Evolutionary conservation across 1,140 invertebrate genomes (phyloP).

Genomic region (Bombus vancouverensis): DNA sequence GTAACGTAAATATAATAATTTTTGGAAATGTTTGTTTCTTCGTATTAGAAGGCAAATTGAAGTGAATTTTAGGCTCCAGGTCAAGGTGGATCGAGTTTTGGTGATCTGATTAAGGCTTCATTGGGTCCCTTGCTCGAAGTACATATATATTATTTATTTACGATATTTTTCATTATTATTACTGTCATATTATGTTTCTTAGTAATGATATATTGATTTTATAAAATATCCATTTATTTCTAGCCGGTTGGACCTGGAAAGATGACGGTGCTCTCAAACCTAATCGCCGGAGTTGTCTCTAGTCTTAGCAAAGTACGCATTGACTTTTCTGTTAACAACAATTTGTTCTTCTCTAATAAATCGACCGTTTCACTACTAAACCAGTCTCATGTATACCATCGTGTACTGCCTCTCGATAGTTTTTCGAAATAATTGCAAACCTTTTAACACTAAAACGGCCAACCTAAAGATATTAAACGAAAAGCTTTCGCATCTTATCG

Average conservation of each 20-base stretch:
- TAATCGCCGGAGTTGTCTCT: conserved; percentile 74
- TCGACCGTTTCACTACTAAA: conserved; percentile 8
- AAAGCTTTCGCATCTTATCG: no score
- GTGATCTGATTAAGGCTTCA: conserved; percentile 58
- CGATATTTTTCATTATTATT: neutral
- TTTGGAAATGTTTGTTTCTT: neutral
- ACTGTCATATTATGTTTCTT: neutral
- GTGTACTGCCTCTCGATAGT: neutral
- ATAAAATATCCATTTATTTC: conserved; percentile 1
- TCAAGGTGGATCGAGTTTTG: conserved; percentile 68
- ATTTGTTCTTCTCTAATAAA: conserved; percentile 22
- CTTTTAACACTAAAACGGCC: no score
- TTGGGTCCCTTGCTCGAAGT: conserved; percentile 74
- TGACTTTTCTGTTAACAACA: conserved; percentile 19
- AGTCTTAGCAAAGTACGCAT: conserved; percentile 75
- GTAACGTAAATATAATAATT: conserved; percentile 69
- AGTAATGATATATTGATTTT: neutral
- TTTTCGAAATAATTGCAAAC: neutral
- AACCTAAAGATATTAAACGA: no score
- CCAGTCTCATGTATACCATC: conserved; percentile 1
- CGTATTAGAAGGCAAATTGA: neutral
- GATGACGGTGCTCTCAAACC: conserved; percentile 68
- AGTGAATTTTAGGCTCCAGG: conserved; percentile 69
- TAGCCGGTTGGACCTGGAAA: conserved; percentile 73
- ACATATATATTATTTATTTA: conserved; percentile 11